phyloP scores from a whole-genome alignment of 2,888 invertebrate genomes.

The Sipha maydis region DNA sequence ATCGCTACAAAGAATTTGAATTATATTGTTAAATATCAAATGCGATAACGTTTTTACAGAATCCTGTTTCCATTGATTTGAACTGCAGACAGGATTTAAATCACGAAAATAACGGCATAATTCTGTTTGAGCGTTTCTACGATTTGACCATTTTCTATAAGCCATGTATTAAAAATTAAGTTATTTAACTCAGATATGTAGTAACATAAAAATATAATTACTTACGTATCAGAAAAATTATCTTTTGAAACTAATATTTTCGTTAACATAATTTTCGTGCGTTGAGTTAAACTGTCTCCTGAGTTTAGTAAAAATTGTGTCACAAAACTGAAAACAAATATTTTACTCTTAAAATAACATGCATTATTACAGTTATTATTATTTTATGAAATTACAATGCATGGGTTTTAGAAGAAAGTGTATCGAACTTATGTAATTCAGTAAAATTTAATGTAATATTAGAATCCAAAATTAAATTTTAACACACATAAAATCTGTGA shows the following conservation, averaged over 20 bases:
- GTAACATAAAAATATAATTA: not conserved
- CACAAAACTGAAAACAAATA: conserved; percentile 7
- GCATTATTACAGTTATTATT: no score
- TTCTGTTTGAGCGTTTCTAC: not conserved
- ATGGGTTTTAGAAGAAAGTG: no score
- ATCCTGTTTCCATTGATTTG: conserved; percentile 14
- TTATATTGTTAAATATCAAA: conserved; percentile 12
- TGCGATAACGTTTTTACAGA: not conserved
- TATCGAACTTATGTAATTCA: no score
- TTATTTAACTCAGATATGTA: not conserved
- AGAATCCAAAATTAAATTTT: no score
- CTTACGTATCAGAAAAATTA: conserved; percentile 15
- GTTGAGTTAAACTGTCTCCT: not conserved
- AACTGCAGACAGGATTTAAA: conserved; percentile 23
- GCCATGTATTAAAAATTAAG: not conserved
- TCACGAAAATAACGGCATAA: conserved; percentile 7
- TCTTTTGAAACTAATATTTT: conserved; percentile 30
- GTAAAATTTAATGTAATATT: no score
- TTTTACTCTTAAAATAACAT: no score
- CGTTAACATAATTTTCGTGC: not conserved
- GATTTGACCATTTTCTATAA: conserved; percentile 5
- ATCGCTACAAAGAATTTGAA: conserved; percentile 9
- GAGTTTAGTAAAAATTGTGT: not conserved
- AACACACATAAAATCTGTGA: no score
- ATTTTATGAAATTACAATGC: no score